These are phyloP conservation scores for Elysia crispata DNA, from an alignment of 2,888 invertebrate species.

Conservation along the genomic window DNA sequence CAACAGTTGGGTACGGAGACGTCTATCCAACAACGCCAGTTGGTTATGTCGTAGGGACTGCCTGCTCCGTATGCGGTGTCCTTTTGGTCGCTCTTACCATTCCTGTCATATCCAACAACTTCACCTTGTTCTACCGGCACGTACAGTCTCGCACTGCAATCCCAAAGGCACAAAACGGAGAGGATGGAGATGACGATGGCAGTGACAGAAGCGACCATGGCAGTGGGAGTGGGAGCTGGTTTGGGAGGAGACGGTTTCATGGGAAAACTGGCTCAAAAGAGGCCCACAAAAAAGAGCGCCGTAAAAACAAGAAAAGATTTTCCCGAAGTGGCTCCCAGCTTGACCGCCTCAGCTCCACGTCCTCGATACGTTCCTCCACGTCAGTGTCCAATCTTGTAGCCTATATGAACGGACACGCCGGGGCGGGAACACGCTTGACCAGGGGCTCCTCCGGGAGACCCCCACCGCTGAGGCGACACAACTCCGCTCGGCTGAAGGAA, in stretches of 20 bases:
- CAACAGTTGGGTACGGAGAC: conserved; percentile 76
- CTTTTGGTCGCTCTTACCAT: conserved; percentile 74
- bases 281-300: neutral
- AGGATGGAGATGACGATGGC: neutral
- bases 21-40: conserved; percentile 69
- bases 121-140: conserved; percentile 75
- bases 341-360: conserved; percentile 2
- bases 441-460: conserved; percentile 42
- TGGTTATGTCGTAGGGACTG: conserved; percentile 73
- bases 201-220: conserved; percentile 33
- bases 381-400: conserved; percentile 34
- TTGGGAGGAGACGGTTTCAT: neutral
- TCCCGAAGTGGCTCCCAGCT: too few species aligned
- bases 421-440: conserved; percentile 47
- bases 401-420: conserved; percentile 58
- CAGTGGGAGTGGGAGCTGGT: neutral
- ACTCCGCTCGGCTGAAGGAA: conserved; percentile 44
- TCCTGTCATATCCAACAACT: conserved; percentile 76
- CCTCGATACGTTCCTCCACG: neutral
- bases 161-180: conserved; percentile 16
- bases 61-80: conserved; percentile 75
- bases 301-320: conserved; percentile 17
- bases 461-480: conserved; percentile 62
- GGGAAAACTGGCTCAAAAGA: neutral
- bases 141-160: conserved; percentile 67